phyloP scores from a whole-genome alignment of 1,140 invertebrate species.

The Spodoptera frugiperda region DNA sequence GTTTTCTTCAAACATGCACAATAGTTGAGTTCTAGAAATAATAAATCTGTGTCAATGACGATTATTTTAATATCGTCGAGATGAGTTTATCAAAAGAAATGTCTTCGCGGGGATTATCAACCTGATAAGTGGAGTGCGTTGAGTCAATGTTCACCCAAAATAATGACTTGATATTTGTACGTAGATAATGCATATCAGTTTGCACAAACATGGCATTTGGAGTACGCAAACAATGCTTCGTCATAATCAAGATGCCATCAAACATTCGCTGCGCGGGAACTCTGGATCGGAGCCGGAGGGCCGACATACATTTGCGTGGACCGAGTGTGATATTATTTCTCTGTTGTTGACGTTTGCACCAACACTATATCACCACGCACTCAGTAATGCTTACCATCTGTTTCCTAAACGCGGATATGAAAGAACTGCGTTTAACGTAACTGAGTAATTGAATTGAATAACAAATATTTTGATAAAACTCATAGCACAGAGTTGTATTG shows the following conservation, averaged over 20 bases:
- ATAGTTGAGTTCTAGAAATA: slow-evolving; percentile 48
- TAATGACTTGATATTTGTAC: slow-evolving; percentile 74
- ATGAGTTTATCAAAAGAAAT: slow-evolving; percentile 62
- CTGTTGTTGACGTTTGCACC: slow-evolving; percentile 20
- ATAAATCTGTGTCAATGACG: slow-evolving; percentile 62
- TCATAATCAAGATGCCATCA: slow-evolving; percentile 73
- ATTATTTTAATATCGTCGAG: slow-evolving; percentile 53
- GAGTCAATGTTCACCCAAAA: slow-evolving; percentile 78
- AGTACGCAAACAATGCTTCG: slow-evolving; percentile 78
- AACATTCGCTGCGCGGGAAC: slow-evolving; percentile 37
- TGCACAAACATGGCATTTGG: slow-evolving; percentile 78
- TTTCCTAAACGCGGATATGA: background rate
- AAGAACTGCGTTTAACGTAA: background rate
- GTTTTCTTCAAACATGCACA: slow-evolving; percentile 60
- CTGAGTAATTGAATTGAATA: too few species aligned
- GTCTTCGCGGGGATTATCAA: slow-evolving; percentile 68
- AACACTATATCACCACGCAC: background rate
- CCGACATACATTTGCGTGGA: slow-evolving; percentile 26
- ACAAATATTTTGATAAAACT: background rate
- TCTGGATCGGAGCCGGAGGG: background rate
- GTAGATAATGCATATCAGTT: slow-evolving; percentile 71
- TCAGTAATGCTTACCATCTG: background rate
- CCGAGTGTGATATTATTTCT: background rate
- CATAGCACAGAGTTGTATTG: background rate
- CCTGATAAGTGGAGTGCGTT: slow-evolving; percentile 73